Conservation (phyloP, 2,113 vertebrate species). For the Nycticorax nycticorax region DNA sequence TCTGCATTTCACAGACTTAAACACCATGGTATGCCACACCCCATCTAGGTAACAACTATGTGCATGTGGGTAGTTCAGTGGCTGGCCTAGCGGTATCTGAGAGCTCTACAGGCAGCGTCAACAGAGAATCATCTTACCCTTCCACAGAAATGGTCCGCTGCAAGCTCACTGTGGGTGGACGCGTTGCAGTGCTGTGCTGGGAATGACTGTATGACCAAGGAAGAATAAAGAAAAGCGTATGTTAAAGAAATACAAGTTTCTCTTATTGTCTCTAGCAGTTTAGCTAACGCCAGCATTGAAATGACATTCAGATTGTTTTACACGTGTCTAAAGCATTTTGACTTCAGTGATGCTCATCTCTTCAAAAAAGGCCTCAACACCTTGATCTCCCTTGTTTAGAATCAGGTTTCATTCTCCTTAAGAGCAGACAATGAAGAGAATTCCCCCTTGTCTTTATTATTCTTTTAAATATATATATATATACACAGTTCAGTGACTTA, state of each 20-base stretch:
- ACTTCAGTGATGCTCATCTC: background rate
- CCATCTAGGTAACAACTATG: background rate
- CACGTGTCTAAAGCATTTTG: background rate
- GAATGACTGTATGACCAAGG: conserved; percentile 73
- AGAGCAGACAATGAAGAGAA: background rate
- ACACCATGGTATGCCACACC: background rate
- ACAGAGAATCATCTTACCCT: conserved; percentile 76
- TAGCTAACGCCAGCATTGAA: background rate
- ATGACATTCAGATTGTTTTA: background rate
- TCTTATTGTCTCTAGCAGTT: background rate
- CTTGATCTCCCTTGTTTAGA: background rate
- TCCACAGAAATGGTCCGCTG: conserved; percentile 80
- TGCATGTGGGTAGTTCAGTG: background rate
- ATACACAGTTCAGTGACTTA: background rate
- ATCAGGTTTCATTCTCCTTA: background rate
- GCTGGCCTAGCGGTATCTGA: background rate
- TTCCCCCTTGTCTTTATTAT: background rate
- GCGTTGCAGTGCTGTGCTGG: conserved; percentile 78
- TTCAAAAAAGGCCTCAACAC: background rate
- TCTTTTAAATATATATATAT: background rate
- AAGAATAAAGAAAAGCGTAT: conserved; percentile 54
- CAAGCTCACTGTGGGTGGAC: conserved; percentile 79
- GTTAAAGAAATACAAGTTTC: background rate
- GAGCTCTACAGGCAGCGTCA: conserved; percentile 32
- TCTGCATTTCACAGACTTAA: background rate